These are phyloP conservation scores for Oncorhynchus gorbuscha DNA, from an alignment of 2,113 vertebrate species.

Conservation along the genomic window DNA sequence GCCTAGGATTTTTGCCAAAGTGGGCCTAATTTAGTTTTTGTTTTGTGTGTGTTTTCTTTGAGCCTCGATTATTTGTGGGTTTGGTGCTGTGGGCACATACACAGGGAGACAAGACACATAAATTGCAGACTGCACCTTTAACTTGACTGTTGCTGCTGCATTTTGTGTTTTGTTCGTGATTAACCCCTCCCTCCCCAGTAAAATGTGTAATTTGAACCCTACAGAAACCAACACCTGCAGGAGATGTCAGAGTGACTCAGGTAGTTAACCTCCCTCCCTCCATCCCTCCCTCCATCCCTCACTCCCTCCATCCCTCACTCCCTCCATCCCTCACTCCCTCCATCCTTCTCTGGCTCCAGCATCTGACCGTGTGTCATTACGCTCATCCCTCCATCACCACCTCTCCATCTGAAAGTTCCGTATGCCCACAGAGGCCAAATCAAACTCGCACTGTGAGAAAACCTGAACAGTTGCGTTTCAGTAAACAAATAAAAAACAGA, in stretches of 20 bases:
- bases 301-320: neutral
- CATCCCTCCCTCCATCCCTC: no score
- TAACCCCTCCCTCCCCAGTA: conserved; percentile 64
- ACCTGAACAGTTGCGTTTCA: neutral
- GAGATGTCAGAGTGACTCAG: conserved; percentile 85
- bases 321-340: conserved; percentile 34
- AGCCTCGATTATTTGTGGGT: no score
- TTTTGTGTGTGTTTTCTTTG: neutral
- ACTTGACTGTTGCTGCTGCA: conserved; percentile 44
- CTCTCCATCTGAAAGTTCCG: neutral
- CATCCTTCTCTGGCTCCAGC: neutral
- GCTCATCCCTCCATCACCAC: neutral
- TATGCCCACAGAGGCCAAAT: neutral
- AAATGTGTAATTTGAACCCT: conserved; percentile 84
- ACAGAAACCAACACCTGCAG: conserved; percentile 86
- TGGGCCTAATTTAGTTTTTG: no score
- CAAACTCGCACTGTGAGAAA: conserved; percentile 20
- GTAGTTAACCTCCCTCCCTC: conserved; percentile 49
- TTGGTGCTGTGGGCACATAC: no score
- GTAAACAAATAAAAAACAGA: neutral
- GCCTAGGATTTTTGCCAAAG: no score
- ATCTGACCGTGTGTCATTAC: neutral
- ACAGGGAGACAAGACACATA: no score
- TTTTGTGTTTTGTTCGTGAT: conserved; percentile 57
- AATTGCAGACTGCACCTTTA: neutral